Base-by-base conservation (phyloP, 2,113 vertebrate species). In the Suncus etruscus region DNA sequence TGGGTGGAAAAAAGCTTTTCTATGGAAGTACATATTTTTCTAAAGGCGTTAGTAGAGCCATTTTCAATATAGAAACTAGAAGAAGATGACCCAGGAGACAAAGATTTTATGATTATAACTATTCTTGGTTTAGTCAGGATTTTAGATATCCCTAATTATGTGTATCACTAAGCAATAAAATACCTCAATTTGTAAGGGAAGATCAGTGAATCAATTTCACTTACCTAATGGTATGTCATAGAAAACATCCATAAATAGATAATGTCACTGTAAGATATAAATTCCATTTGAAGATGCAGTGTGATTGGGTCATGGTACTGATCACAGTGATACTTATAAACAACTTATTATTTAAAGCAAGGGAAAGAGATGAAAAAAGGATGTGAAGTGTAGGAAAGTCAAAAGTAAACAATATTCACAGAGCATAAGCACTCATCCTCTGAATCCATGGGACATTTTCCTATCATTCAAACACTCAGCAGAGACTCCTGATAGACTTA, bases 1-100 rank as follows among this genome's bases (percentile, higher is more conserved):
- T 65, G 54, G 3, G 87, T 68, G 25, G 25, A 61, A 85, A 88
- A 63, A 5, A 16, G 31, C 25, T 88, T 92, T 85, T 91, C 29
- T 47, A 73, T 45, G 24, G 25, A 92, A 92, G 51, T 48, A 77
- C 48, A 32, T 86, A 61, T 91, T 89, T 93, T 81, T 74, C 45
- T 8, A 85, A 84, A 10, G 48, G 15, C 81, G 48, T 87, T 92
- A 25, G 14, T 25, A 68, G 11, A 93, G 25, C 25, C 16, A 9
- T 83, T 88, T 63, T 12, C 39, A 83, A 45, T 61, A 61, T 14
- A 11, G 32, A 91, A 48, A 78, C 74, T 32, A 72, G 22, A 86
- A 66, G 8, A 47, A 4, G 24, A 50, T 54, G 39, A 3, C 39
- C 27, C 45, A 70, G 31, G 51, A 76, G 65, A 24, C 3, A 79